Conservation (phyloP, 2,113 vertebrate species). For the Xyliphius kryptos region DNA sequence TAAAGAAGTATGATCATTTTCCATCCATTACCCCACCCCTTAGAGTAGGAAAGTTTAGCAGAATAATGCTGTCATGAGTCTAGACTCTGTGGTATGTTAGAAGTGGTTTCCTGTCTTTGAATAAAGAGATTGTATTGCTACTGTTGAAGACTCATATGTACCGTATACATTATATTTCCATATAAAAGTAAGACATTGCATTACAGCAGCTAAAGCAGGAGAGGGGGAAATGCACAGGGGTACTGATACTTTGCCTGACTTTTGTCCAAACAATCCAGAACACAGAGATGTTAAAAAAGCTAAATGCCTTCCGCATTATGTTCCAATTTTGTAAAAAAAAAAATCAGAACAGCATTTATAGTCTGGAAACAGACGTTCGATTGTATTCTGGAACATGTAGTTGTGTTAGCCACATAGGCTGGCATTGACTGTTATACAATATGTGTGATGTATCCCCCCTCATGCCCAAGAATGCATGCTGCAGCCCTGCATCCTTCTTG, state of each 20-base stretch:
- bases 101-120: too few species aligned
- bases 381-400: slow-evolving; percentile 50
- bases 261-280: slow-evolving; percentile 4
- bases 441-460: too few species aligned
- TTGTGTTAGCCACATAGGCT: slow-evolving; percentile 43
- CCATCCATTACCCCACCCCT: too few species aligned
- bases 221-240: neutral
- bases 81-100: too few species aligned
- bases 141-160: slow-evolving; percentile 9
- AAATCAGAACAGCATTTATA: slow-evolving; percentile 49
- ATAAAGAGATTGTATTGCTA: slow-evolving; percentile 15
- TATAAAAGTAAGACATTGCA: neutral
- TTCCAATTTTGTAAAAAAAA: slow-evolving; percentile 2
- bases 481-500: too few species aligned
- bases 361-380: slow-evolving; percentile 51
- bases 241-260: slow-evolving; percentile 1
- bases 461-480: too few species aligned
- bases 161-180: slow-evolving; percentile 2
- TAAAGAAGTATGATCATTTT: too few species aligned
- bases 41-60: too few species aligned
- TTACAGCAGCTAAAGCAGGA: neutral
- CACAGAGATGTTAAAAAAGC: neutral
- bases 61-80: too few species aligned
- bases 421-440: slow-evolving; percentile 35
- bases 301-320: slow-evolving; percentile 1